These are phyloP conservation scores for Bungarus multicinctus DNA, from an alignment of 2,113 vertebrate genomes.

Conservation along the genomic window DNA sequence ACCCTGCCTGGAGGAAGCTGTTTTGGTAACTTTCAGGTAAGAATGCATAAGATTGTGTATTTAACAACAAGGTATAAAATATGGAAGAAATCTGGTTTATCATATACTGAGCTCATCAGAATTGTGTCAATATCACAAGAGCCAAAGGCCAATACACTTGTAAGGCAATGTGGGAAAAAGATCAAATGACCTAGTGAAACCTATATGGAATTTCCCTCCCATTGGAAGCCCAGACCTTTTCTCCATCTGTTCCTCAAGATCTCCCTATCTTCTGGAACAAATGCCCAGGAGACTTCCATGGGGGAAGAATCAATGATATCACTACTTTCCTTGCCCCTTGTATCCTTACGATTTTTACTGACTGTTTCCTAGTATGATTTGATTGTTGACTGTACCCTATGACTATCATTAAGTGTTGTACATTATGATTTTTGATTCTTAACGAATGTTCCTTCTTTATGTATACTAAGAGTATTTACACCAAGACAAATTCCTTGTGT, in stretches of 20 bases:
- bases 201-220: neutral
- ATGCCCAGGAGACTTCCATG: neutral
- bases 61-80: neutral
- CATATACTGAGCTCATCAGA: neutral
- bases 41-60: constrained; percentile 5
- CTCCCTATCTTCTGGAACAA: neutral
- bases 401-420: too few species aligned
- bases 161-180: neutral
- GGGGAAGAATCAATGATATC: neutral
- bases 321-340: neutral
- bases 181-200: neutral
- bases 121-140: neutral
- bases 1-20: constrained; percentile 89
- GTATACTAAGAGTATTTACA: too few species aligned
- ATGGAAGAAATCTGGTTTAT: neutral
- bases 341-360: too few species aligned
- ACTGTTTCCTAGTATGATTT: too few species aligned
- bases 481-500: too few species aligned
- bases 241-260: neutral
- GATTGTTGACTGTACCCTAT: too few species aligned
- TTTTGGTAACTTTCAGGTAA: constrained; percentile 89
- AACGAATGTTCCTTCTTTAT: too few species aligned
- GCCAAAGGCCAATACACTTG: neutral
- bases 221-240: neutral
- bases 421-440: too few species aligned